Conservation (phyloP, 2,113 vertebrate species). For the Petaurus breviceps region DNA sequence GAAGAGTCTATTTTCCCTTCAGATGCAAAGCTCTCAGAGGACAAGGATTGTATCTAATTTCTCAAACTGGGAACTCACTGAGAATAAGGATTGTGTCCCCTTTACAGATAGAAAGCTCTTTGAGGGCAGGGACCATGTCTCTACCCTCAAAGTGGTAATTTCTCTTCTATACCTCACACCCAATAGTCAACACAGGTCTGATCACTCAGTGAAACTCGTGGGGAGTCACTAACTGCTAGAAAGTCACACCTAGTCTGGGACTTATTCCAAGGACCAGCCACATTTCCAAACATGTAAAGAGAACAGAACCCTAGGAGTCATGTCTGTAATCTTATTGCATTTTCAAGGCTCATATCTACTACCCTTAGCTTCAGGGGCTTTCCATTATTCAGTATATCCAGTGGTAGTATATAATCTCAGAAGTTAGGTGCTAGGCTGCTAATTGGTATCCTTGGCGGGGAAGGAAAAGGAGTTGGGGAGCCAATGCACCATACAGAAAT, state of each 20-base stretch:
- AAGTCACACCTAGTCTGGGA: conserved; percentile 10
- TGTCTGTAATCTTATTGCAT: neutral
- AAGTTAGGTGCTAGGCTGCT: conserved; percentile 43
- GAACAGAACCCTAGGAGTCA: neutral
- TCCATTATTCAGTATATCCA: conserved; percentile 43
- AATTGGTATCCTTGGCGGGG: conserved; percentile 11
- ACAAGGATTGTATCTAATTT: neutral
- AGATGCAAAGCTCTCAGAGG: no score
- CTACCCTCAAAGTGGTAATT: neutral
- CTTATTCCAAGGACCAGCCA: conserved; percentile 27
- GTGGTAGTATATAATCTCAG: neutral
- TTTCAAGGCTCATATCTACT: conserved; percentile 28
- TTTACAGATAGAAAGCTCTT: neutral
- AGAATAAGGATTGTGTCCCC: neutral
- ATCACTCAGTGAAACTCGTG: conserved; percentile 2
- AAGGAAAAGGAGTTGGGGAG: neutral
- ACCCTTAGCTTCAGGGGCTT: conserved; percentile 18
- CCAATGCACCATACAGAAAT: neutral
- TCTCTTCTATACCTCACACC: neutral
- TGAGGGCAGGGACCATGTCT: neutral
- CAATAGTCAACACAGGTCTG: neutral
- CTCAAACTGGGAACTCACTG: neutral
- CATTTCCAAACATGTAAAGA: conserved; percentile 27
- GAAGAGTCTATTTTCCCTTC: neutral
- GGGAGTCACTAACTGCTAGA: neutral